A percentile compares a stretch with the other conserved stretches of the same genome.
phyloP scores from a whole-genome alignment of 1,140 invertebrate species.

The Drosophila nigrodunni region DNA sequence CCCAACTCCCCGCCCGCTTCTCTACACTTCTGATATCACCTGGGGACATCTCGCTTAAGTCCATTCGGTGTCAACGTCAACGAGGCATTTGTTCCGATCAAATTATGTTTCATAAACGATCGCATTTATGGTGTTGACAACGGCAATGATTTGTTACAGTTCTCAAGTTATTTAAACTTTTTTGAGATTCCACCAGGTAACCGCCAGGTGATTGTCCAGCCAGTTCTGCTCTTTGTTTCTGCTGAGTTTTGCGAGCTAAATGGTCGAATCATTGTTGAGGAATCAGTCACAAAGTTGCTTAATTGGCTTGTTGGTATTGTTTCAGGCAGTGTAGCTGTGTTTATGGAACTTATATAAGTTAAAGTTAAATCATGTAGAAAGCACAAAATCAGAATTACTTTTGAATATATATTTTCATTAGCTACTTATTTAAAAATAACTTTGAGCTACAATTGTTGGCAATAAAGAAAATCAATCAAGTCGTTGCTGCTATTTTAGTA shows the following conservation, averaged over 20 bases:
- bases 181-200: conserved; percentile 43
- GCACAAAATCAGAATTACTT: too few species aligned
- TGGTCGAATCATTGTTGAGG: conserved; percentile 19
- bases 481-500: conserved; percentile 58
- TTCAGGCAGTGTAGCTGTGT: neutral
- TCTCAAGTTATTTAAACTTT: conserved; percentile 74
- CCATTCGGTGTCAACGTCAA: conserved; percentile 63
- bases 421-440: too few species aligned
- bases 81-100: conserved; percentile 74
- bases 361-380: too few species aligned
- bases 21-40: conserved; percentile 23
- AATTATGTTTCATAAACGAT: conserved; percentile 83
- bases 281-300: conserved; percentile 7
- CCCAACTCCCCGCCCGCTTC: neutral
- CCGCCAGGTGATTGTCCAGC: conserved; percentile 18
- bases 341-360: too few species aligned
- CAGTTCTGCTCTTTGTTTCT: conserved; percentile 2
- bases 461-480: conserved; percentile 73
- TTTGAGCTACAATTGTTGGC: conserved; percentile 48
- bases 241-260: conserved; percentile 13
- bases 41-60: conserved; percentile 46
- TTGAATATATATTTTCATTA: neutral
- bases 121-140: conserved; percentile 71
- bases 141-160: conserved; percentile 78
- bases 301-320: conserved; percentile 17